These are phyloP conservation scores for Tapera naevia DNA, from an alignment of 2,797 vertebrate species.

Conservation along the genomic window DNA sequence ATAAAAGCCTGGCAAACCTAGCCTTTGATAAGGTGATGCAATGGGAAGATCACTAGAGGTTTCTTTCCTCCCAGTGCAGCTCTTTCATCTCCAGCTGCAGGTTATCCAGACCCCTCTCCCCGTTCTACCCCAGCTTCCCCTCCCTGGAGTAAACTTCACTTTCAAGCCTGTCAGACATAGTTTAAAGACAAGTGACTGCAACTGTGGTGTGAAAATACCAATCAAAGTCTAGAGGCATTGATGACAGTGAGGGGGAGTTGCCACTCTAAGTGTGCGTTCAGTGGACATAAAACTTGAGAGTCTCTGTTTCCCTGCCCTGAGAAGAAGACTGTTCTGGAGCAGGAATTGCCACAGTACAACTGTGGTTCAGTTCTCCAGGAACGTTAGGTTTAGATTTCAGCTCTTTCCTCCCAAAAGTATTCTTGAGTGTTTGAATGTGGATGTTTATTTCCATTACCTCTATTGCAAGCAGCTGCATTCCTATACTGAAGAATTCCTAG, in stretches of 20 bases:
- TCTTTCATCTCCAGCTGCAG: neutral
- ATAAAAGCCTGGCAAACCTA: constrained; percentile 1
- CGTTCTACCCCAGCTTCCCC: neutral
- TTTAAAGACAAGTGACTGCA: neutral
- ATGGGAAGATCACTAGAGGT: neutral
- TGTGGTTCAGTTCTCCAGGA: neutral
- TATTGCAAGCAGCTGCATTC: neutral
- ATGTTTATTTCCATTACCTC: neutral
- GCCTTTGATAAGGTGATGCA: neutral
- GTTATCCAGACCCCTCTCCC: neutral
- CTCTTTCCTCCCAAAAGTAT: neutral
- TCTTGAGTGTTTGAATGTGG: neutral
- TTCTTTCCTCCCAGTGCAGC: neutral
- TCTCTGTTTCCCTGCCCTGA: neutral
- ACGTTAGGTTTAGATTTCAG: neutral
- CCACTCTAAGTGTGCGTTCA: neutral
- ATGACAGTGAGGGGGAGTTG: neutral
- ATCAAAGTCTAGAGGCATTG: neutral
- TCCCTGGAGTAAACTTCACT: neutral
- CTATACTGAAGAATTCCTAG: neutral
- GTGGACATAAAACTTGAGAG: neutral
- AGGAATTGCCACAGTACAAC: neutral
- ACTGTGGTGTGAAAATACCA: neutral
- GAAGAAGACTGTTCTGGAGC: neutral
- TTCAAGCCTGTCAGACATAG: neutral